Conservation (phyloP, 2,113 vertebrate genomes). For the Argyrosomus japonicus region DNA sequence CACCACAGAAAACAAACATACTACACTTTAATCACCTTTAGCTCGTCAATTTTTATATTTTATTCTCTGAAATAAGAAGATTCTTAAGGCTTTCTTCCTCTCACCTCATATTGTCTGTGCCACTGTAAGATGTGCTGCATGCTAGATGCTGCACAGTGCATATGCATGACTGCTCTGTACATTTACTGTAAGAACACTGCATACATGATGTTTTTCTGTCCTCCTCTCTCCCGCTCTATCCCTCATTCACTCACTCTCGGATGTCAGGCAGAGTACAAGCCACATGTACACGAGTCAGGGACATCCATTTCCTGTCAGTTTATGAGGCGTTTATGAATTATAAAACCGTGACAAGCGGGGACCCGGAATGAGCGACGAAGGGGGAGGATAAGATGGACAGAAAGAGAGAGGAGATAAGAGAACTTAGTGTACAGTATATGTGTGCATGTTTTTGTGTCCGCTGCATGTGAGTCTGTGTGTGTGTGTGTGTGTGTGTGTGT, state of each 20-base stretch:
- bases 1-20: background rate
- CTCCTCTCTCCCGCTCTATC: background rate
- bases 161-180: slow-evolving; percentile 54
- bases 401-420: slow-evolving; percentile 34
- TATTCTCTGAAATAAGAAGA: background rate
- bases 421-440: slow-evolving; percentile 9
- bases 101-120: slow-evolving; percentile 1
- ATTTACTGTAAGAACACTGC: slow-evolving; percentile 50
- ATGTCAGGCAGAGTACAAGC: slow-evolving; percentile 37
- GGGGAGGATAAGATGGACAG: slow-evolving; percentile 33
- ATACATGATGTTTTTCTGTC: slow-evolving; percentile 38
- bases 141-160: background rate
- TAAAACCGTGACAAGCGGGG: slow-evolving; percentile 53
- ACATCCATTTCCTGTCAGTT: slow-evolving; percentile 65
- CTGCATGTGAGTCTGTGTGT: slow-evolving; percentile 17
- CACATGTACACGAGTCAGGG: slow-evolving; percentile 43
- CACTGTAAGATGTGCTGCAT: slow-evolving; percentile 26
- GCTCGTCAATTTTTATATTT: background rate
- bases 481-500: slow-evolving; percentile 5
- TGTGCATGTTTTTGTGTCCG: slow-evolving; percentile 23
- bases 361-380: slow-evolving; percentile 29
- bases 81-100: background rate
- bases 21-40: background rate
- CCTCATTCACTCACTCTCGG: slow-evolving; percentile 29
- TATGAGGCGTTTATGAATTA: slow-evolving; percentile 65